Evolutionary conservation across 2,113 vertebrate genomes (phyloP).

Genomic region (Mormoops blainvillei): DNA sequence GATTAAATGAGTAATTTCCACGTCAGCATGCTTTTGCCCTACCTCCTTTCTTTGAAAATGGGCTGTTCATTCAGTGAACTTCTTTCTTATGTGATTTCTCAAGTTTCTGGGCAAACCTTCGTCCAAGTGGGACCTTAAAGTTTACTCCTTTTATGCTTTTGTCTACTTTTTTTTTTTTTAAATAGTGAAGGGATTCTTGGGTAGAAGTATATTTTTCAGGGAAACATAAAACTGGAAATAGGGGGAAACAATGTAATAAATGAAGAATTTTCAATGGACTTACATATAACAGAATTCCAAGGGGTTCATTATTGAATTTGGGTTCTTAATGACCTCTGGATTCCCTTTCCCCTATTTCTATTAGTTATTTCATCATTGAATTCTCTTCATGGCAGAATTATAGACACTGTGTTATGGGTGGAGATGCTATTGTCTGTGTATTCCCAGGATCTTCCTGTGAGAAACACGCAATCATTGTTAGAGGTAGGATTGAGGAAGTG

Average conservation of each 20-base stretch:
- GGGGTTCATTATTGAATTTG: neutral
- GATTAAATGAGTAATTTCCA: neutral
- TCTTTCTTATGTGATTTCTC: neutral
- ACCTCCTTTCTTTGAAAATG: neutral
- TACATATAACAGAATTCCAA: neutral
- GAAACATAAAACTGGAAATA: neutral
- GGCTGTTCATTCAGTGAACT: neutral
- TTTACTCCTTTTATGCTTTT: neutral
- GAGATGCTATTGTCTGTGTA: neutral
- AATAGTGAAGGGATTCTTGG: neutral
- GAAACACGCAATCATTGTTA: neutral
- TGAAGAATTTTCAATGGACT: neutral
- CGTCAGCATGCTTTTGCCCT: neutral
- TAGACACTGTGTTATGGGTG: neutral
- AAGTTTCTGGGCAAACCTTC: neutral
- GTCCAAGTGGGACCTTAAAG: neutral
- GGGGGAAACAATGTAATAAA: neutral
- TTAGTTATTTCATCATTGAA: neutral
- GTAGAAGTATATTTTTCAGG: neutral
- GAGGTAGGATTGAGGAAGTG: neutral
- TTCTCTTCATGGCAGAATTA: neutral
- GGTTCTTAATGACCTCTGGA: neutral
- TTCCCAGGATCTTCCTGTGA: neutral
- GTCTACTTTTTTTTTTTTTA: neutral
- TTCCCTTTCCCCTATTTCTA: neutral